phyloP scores from a whole-genome alignment of 2,113 vertebrate species.

The Eleginops maclovinus region DNA sequence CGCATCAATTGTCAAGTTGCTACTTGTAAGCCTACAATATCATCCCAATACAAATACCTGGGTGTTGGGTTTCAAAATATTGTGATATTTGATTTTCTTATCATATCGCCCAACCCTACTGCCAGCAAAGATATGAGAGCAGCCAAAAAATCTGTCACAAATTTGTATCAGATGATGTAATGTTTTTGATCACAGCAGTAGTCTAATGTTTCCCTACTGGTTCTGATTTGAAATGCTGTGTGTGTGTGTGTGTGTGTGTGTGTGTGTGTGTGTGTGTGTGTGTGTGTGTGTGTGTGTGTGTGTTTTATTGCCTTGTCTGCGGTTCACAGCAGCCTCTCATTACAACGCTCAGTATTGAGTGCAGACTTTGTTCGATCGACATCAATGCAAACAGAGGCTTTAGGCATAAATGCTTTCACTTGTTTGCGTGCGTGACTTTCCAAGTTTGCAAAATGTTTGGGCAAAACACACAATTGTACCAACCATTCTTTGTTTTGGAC shows the following conservation, averaged over 20 bases:
- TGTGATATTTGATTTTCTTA: too few relatives aligned
- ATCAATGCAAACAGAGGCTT: conserved; percentile 8
- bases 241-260: too few relatives aligned
- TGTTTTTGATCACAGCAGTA: not conserved
- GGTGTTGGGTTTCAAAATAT: too few relatives aligned
- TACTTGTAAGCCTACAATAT: too few relatives aligned
- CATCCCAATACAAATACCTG: too few relatives aligned
- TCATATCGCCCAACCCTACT: not conserved
- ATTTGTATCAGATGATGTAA: conserved; percentile 17
- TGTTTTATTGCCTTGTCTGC: conserved; percentile 35
- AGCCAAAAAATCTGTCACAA: conserved; percentile 3
- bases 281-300: too few relatives aligned
- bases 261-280: too few relatives aligned
- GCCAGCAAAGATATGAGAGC: not conserved
- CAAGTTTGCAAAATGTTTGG: conserved; percentile 27
- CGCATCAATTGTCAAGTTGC: too few relatives aligned
- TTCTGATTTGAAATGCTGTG: conserved; percentile 37
- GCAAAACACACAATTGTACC: conserved; percentile 14
- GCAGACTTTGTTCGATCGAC: not conserved
- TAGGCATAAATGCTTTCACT: not conserved
- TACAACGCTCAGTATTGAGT: conserved; percentile 13
- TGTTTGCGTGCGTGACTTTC: conserved; percentile 24
- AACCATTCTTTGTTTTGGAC: conserved; percentile 15
- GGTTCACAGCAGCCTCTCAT: conserved; percentile 22
- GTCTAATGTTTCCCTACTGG: conserved; percentile 36